These are phyloP conservation scores for Drosophila auraria DNA, from an alignment of 1,140 invertebrate genomes.

Conservation along the genomic window DNA sequence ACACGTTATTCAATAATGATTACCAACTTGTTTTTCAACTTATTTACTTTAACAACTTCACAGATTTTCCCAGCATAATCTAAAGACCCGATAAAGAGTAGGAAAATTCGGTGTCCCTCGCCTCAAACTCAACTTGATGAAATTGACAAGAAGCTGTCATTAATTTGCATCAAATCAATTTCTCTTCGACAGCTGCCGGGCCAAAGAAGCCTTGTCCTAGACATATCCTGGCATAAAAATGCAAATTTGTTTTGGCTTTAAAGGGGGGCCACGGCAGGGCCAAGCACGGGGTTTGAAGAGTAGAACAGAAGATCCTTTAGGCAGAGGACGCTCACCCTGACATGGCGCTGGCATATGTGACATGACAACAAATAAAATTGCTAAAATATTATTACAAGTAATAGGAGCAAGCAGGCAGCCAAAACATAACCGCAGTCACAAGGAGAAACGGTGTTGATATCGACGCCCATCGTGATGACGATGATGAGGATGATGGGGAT, in stretches of 20 bases:
- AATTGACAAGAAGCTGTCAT: conserved; percentile 83
- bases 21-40: too few relatives aligned
- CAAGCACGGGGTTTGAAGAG: neutral
- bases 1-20: too few relatives aligned
- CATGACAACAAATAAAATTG: conserved; percentile 78
- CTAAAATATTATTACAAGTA: conserved; percentile 83
- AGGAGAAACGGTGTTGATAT: conserved; percentile 75
- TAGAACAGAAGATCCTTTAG: conserved; percentile 3
- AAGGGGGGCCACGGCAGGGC: conserved; percentile 16
- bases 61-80: neutral
- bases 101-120: conserved; percentile 35
- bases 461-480: conserved; percentile 37
- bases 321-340: conserved; percentile 33
- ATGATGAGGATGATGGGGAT: conserved; percentile 41
- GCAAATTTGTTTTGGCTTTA: conserved; percentile 68
- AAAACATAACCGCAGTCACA: conserved; percentile 36
- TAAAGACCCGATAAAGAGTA: conserved; percentile 33
- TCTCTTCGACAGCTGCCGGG: conserved; percentile 71
- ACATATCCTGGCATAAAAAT: conserved; percentile 72
- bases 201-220: conserved; percentile 40
- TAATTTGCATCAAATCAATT: conserved; percentile 84
- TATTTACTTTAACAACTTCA: neutral
- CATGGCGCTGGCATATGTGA: conserved; percentile 71
- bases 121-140: conserved; percentile 37
- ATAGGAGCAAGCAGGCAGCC: conserved; percentile 58